Evolutionary conservation across 1,140 invertebrate genomes (phyloP).

Genomic region (Teleopsis dalmanni): DNA sequence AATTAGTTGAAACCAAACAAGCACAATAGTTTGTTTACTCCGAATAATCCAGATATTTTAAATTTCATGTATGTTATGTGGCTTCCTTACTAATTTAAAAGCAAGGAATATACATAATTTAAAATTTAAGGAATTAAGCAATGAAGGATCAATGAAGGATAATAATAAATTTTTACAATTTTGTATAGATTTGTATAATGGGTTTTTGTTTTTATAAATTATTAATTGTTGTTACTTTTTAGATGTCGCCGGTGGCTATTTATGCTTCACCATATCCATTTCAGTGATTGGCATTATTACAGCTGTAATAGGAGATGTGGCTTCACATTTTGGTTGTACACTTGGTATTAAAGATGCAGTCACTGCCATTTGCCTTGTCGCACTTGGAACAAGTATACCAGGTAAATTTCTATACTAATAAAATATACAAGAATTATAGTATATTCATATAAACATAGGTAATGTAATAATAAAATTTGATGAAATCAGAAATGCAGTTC

Average conservation of each 20-base stretch:
- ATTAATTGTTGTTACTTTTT: conserved; percentile 12
- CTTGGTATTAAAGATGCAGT: conserved; percentile 92
- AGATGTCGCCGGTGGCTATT: conserved; percentile 81
- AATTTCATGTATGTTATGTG: no score
- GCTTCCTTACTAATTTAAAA: no score
- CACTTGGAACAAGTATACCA: conserved; percentile 92
- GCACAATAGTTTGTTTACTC: no score
- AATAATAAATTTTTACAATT: no score
- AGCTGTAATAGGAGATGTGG: conserved; percentile 91
- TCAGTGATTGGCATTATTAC: conserved; percentile 90
- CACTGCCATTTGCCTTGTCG: conserved; percentile 94
- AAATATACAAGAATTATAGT: no score
- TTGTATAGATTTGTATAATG: no score
- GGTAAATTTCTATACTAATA: conserved; percentile 52
- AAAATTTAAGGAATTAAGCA: no score
- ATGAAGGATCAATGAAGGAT: no score
- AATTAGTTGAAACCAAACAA: no score
- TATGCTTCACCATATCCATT: conserved; percentile 90
- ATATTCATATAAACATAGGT: neutral
- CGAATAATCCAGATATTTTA: neutral
- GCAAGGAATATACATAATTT: no score
- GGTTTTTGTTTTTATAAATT: conserved; percentile 2
- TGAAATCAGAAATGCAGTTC: no score
- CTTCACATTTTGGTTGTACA: conserved; percentile 95
- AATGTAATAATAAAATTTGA: no score